Conservation (phyloP, 2,888 invertebrate species). For the Seira ritae region DNA sequence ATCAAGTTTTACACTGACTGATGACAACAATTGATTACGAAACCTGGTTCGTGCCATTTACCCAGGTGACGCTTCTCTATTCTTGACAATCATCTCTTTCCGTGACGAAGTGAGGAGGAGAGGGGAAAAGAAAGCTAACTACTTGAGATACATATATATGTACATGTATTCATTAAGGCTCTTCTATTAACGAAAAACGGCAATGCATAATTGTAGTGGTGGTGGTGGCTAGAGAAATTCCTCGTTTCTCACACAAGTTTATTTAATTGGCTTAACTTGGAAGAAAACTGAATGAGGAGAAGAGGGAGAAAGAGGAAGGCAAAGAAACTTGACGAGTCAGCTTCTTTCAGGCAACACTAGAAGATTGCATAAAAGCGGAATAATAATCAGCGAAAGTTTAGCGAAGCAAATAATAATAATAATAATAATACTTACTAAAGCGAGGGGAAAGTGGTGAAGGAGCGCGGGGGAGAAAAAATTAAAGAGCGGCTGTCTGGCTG, state of each 20-base stretch:
- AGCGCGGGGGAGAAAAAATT: not conserved
- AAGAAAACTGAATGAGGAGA: slow-evolving; percentile 21
- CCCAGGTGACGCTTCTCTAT: slow-evolving; percentile 48
- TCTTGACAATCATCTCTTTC: slow-evolving; percentile 41
- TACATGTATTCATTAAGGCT: slow-evolving; percentile 9
- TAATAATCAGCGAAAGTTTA: not conserved
- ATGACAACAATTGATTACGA: slow-evolving; percentile 30
- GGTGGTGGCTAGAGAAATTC: not conserved
- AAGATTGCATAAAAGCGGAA: not conserved
- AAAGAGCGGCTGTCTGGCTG: not conserved
- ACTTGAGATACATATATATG: not conserved
- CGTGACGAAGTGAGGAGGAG: not conserved
- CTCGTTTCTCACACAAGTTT: slow-evolving; percentile 20
- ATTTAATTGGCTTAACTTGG: slow-evolving; percentile 46
- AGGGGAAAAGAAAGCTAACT: not conserved
- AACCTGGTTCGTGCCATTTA: slow-evolving; percentile 33
- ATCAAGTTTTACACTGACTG: slow-evolving; percentile 27
- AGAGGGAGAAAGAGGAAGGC: slow-evolving; percentile 13
- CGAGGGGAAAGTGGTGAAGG: not conserved
- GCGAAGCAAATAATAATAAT: not conserved
- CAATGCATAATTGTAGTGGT: not conserved
- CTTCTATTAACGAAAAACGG: not conserved
- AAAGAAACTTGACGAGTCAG: slow-evolving; percentile 20
- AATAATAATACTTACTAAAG: not conserved
- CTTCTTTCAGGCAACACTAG: slow-evolving; percentile 13